Evolutionary conservation across 2,888 invertebrate species (phyloP), one percentile per base, ranked within the genome.

Genomic region (Drosophila limbata): DNA sequence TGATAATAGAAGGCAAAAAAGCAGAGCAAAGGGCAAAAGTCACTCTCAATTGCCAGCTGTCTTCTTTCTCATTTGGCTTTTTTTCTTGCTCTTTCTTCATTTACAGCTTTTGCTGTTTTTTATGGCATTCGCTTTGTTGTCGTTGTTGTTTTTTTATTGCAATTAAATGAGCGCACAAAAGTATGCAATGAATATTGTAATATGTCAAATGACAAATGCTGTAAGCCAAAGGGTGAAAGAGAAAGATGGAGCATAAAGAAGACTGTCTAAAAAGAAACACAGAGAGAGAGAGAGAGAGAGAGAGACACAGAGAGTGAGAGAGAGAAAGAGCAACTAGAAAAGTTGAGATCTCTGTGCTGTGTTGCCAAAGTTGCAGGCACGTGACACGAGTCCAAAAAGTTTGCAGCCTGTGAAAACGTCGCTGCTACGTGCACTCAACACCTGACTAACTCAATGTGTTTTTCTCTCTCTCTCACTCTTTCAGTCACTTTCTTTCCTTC

Each of bases 81-180:
- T 9, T 9, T 15, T 15, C 33, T 21, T 21, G 33, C 11, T 25
- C 31, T 1, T 11, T 21, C 51, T 4, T 21, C 35, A 25, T 6
- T n/a, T 17, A 40, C 19, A 31, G n/a, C 21, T 9, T 21, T 35
- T 35, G 55, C 44, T 47, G 2, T 9, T 28, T 50, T 48, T 50
- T 50, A 31, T 45, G 33, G 57, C 53, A 39, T 61, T 47, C 47
- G n/a, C 40, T 65, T 48, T 40, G 42, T 69, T 69, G 47, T 55
- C 64, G 53, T 60, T 65, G 71, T 56, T 60, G 59, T 63, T 28
- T 28, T 8, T 28, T 8, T 2, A 28, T 28, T 76, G 86, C 83
- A 83, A 85, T 84, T 85, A 85, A 83, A 72, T 77, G 72, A 65
- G 77, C 71, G 77, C 74, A 74, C 77, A 82, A 79, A 77, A 82